A percentile compares a stretch with the other conserved stretches of the same genome.
phyloP scores from a whole-genome alignment of 2,888 invertebrate species.

The Tiliacea aurago region DNA sequence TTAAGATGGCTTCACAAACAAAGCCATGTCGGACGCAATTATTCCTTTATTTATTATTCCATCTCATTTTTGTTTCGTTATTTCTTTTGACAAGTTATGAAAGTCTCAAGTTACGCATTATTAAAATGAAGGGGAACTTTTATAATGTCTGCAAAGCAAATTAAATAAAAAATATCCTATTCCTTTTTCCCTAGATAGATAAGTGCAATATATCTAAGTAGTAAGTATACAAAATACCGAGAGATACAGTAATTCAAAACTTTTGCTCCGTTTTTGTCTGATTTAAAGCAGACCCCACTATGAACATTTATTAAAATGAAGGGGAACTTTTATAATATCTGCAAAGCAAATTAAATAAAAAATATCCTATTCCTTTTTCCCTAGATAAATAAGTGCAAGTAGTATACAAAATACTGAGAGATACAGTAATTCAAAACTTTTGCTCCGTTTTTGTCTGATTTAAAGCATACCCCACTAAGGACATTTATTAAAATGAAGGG shows the following conservation, averaged over 20 bases:
- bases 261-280: too few species aligned
- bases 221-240: too few species aligned
- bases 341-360: conserved; percentile 53
- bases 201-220: conserved; percentile 27
- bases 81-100: conserved; percentile 71
- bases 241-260: too few species aligned
- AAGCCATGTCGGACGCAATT: conserved; percentile 76
- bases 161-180: conserved; percentile 48
- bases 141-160: conserved; percentile 56
- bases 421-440: conserved; percentile 40
- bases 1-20: conserved; percentile 69
- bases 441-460: conserved; percentile 42
- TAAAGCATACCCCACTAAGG: conserved; percentile 40
- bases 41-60: conserved; percentile 78
- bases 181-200: conserved; percentile 10
- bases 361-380: conserved; percentile 25
- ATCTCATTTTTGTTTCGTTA: conserved; percentile 71
- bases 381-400: conserved; percentile 20
- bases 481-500: conserved; percentile 71
- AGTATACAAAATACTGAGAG: conserved; percentile 12
- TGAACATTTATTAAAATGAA: conserved; percentile 76
- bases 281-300: too few species aligned
- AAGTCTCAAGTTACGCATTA: conserved; percentile 71
- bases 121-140: conserved; percentile 70
- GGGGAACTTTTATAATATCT: conserved; percentile 60